phyloP scores from a whole-genome alignment of 2,888 invertebrate species.

The Rhagonycha fulva region DNA sequence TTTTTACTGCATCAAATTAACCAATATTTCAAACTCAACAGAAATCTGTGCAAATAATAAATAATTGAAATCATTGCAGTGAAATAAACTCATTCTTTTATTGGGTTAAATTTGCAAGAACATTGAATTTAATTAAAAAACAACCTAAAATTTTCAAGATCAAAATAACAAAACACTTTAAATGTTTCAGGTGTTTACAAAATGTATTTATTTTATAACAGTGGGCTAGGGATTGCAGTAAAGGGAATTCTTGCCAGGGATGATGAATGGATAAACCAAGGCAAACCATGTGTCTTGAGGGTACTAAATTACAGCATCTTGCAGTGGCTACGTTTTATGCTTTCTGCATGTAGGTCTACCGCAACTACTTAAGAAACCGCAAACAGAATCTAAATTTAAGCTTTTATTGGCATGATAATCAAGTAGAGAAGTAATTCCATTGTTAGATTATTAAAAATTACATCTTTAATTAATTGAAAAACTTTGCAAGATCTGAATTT shows the following conservation, averaged over 20 bases:
- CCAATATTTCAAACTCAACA: not conserved
- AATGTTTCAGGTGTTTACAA: constrained; percentile 27
- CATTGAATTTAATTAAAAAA: too few relatives aligned
- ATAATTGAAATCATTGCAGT: not conserved
- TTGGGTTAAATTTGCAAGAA: too few relatives aligned
- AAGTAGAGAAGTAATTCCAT: not conserved
- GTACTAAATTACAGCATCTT: constrained; percentile 30
- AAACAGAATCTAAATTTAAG: constrained; percentile 11
- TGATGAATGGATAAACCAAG: constrained; percentile 33
- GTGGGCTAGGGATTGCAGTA: constrained; percentile 28
- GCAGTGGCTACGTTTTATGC: constrained; percentile 27
- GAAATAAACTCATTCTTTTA: too few relatives aligned
- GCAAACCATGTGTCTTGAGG: constrained; percentile 30
- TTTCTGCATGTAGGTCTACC: constrained; percentile 25
- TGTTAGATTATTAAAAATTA: not conserved
- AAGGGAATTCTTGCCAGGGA: constrained; percentile 31
- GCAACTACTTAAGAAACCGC: constrained; percentile 25
- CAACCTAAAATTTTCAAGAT: not conserved
- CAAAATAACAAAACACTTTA: constrained; percentile 15
- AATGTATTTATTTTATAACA: constrained; percentile 30
- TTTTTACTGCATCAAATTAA: not conserved
- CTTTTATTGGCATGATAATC: not conserved
- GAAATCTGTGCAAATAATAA: not conserved
- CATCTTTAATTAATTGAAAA: not conserved
- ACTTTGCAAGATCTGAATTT: not conserved